These are phyloP conservation scores for Congeria kusceri DNA, from an alignment of 2,888 invertebrate genomes.

Conservation along the genomic window DNA sequence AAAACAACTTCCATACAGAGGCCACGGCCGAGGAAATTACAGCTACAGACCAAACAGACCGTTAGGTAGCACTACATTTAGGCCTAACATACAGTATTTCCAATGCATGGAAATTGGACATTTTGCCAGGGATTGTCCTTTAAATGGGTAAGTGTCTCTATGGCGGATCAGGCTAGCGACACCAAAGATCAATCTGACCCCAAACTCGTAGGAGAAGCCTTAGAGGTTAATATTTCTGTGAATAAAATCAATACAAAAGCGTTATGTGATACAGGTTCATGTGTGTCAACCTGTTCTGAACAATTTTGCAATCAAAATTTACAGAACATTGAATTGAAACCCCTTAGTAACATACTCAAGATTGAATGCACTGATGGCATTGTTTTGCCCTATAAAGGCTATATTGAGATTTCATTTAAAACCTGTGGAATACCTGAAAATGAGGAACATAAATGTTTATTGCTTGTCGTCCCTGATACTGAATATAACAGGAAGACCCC, in stretches of 20 bases:
- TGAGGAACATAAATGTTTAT: neutral
- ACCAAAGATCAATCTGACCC: slow-evolving; percentile 18
- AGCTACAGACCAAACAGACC: too few relatives aligned
- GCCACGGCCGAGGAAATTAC: neutral
- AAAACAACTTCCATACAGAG: neutral
- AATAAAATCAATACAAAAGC: slow-evolving; percentile 15
- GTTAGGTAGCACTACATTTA: too few relatives aligned
- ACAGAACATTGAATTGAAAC: slow-evolving; percentile 1
- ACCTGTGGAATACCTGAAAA: neutral
- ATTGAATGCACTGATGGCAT: neutral
- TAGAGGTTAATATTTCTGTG: slow-evolving; percentile 13
- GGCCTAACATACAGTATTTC: too few relatives aligned
- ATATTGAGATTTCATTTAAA: neutral
- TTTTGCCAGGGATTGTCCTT: too few relatives aligned
- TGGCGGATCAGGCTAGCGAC: neutral
- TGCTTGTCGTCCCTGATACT: neutral
- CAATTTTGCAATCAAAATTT: too few relatives aligned
- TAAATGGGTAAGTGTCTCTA: too few relatives aligned
- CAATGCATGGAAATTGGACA: too few relatives aligned
- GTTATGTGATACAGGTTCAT: slow-evolving; percentile 12
- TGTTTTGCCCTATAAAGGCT: neutral
- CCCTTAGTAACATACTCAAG: neutral
- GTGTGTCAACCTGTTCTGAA: too few relatives aligned
- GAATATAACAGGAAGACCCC: neutral
- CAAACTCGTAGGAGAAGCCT: slow-evolving; percentile 4